Evolutionary conservation across 2,888 invertebrate genomes (phyloP).

Genomic region (Imbricaverruca yamaguchii): DNA sequence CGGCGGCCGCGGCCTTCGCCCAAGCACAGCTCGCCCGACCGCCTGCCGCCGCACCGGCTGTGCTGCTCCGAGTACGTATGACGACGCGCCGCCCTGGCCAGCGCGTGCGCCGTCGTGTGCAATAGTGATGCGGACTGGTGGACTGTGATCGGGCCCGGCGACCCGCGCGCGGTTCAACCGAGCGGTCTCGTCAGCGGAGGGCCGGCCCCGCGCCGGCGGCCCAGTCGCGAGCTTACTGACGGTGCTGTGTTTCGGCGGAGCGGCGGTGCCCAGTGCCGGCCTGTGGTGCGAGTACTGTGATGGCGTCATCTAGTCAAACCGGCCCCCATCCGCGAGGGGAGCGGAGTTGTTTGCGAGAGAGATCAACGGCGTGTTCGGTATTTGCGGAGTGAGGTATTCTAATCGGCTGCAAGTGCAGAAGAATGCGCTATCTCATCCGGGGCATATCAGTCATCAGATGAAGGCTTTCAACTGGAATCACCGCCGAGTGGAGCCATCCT

Average conservation of each 20-base stretch:
- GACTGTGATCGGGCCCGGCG: neutral
- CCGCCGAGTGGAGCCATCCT: too few species aligned
- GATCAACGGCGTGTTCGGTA: too few species aligned
- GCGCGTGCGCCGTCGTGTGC: neutral
- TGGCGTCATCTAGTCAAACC: neutral
- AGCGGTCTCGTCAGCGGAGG: neutral
- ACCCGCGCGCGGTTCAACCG: neutral
- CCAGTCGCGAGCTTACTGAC: neutral
- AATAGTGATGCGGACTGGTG: too few species aligned
- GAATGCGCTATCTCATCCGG: too few species aligned
- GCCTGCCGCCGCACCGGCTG: neutral
- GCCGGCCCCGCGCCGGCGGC: neutral
- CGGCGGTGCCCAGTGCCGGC: neutral
- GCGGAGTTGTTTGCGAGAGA: too few species aligned
- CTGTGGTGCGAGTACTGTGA: neutral
- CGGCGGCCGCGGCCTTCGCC: neutral
- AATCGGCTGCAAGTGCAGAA: too few species aligned
- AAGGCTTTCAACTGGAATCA: too few species aligned
- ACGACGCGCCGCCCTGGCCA: neutral
- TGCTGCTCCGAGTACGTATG: constrained; percentile 15
- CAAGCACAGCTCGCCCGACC: neutral
- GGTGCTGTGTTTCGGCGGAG: neutral
- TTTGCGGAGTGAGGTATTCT: too few species aligned
- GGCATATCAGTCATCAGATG: too few species aligned
- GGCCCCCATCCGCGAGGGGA: too few species aligned